Base-by-base conservation (phyloP, 2,797 vertebrate genomes). In the Rhynchonycteris naso region DNA sequence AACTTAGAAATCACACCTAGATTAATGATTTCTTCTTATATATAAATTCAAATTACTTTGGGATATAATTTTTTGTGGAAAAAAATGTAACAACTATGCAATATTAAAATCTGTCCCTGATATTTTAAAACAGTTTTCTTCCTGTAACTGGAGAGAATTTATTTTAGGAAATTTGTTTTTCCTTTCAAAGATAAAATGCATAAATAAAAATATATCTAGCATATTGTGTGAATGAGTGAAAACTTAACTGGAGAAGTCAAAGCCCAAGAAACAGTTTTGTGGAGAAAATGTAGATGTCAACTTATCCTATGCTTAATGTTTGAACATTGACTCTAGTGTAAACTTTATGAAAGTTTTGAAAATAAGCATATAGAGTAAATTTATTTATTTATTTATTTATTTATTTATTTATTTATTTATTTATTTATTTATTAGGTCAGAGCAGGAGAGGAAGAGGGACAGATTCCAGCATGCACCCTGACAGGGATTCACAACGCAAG, bases 101-200 rank as follows among this genome's bases (percentile, higher is more conserved):
- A 13, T 84, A 84, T 88, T 75, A 82, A 90, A 90, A 93, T 69
- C 35, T 92, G 26, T 92, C 61, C n/a, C 52, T 19, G 91, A 33
- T 80, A 90, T 66, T 81, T 68, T 87, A 83, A 90, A 59, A 78
- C 61, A 61, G 19, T 47, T 52, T 84, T 72, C 71, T 71, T 85
- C 38, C 28, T 47, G 80, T 94, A 91, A 21, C n/a, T 94, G 26
- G 21, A 82, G 26, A 87, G 16, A 58, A 93, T 80, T 72, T 92
- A 18, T 75, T 68, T 56, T 69, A 82, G 80, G n/a, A 19, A 95
- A 86, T 76, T 87, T 78, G 24, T 15, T 71, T 76, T 94, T 84
- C 63, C 68, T 93, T 91, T 93, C 63, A 95, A 91, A 89, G 79
- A n/a, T 24, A 92, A 87, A 82, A 78, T n/a, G 19, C 38, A 35